Base-by-base conservation (phyloP, 2,113 vertebrate genomes). In the Syrmaticus mikado region DNA sequence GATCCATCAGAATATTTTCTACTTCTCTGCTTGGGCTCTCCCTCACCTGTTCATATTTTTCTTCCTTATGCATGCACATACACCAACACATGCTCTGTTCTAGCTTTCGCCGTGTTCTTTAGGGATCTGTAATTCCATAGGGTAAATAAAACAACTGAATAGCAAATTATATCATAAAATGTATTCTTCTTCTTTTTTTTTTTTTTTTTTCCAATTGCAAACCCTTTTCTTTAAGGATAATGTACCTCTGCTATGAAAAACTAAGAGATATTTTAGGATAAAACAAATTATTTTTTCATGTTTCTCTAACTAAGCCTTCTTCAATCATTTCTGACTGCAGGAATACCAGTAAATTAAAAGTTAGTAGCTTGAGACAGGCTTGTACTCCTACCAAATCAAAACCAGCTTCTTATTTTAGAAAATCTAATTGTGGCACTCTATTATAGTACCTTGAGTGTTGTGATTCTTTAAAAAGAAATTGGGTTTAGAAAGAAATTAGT, bases 1-100 rank as follows among this genome's bases (percentile, higher is more conserved):
- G 88, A 96, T 90, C 70, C 89, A 91, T 92, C 85, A 58, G 57
- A 96, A 94, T 91, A 65, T 96, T 96, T 95, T 95, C 53, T 97
- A 66, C 86, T 94, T 95, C 90, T 84, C 89, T 92, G 38, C 75
- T 85, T 91, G 77, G 46, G 36, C 32, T 93, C 1, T 1, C n/a
- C 93, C 94, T 78, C 61, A 4, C 32, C 34, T 40, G 74, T 60
- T 72, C 21, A 43, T 40, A 24, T 65, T 73, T 85, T 90, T 82
- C 50, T 74, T 40, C 55, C 43, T 52, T 72, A 62, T 76, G 90
- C 66, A 62, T 27, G 68, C 50, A 84, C 5, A 55, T 17, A 72
- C 55, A 80, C 3, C 71, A 21, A 38, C 32, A 50, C 1, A 1
- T 30, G 62, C 10, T 55, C n/a, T 87, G 5, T 36, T 40, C 36